A percentile compares a stretch with the other conserved stretches of the same genome.
Evolutionary conservation across 2,888 invertebrate genomes (phyloP).

Genomic region (Leistus spinibarbis): DNA sequence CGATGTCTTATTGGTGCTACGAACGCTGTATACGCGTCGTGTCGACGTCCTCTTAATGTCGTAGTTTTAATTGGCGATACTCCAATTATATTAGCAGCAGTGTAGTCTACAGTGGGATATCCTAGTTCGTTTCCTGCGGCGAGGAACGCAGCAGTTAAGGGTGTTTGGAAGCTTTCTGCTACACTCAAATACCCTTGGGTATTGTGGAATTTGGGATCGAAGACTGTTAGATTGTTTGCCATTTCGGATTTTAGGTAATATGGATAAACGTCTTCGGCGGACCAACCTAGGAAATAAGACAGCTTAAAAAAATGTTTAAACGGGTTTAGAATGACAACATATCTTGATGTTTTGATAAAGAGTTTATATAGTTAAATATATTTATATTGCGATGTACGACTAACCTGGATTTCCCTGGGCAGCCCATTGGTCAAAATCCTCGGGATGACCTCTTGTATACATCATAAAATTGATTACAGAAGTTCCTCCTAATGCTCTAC

Average conservation of each 20-base stretch:
- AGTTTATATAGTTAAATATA: too few relatives aligned
- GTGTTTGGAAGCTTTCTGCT: constrained; percentile 52
- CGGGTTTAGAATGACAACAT: too few relatives aligned
- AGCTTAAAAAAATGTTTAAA: too few relatives aligned
- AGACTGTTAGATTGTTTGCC: constrained; percentile 62
- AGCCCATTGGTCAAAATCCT: constrained; percentile 82
- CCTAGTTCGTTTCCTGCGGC: constrained; percentile 66
- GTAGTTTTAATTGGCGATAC: constrained; percentile 67
- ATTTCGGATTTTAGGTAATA: constrained; percentile 82
- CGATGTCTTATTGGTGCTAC: constrained; percentile 65
- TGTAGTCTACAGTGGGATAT: constrained; percentile 64
- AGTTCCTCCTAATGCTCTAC: constrained; percentile 82
- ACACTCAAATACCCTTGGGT: constrained; percentile 64
- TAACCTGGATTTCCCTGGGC: constrained; percentile 63
- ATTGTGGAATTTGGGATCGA: constrained; percentile 62
- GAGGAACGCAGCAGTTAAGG: constrained; percentile 46
- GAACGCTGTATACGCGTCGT: constrained; percentile 72
- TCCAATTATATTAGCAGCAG: constrained; percentile 67
- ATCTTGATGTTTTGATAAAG: too few relatives aligned
- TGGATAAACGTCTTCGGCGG: constrained; percentile 72
- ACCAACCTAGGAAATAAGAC: constrained; percentile 79
- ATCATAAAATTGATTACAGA: constrained; percentile 83
- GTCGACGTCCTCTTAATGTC: constrained; percentile 69
- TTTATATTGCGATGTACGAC: too few relatives aligned
- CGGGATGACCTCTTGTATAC: constrained; percentile 71